Evolutionary conservation across 2,888 invertebrate species (phyloP).

Genomic region (Mellilla xanthometata): DNA sequence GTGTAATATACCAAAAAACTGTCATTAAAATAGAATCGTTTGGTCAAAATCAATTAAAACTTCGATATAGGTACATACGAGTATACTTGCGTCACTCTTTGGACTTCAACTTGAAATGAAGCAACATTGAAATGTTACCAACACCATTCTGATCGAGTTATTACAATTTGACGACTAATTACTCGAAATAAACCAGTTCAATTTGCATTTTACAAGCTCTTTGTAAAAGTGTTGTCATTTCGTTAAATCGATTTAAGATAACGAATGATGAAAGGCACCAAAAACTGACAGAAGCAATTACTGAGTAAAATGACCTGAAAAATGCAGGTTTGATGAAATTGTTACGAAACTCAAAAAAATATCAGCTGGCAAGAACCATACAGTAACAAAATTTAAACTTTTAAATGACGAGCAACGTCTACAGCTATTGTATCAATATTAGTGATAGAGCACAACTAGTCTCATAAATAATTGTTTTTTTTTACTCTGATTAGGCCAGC

Average conservation of each 20-base stretch:
- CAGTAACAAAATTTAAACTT: too few species aligned
- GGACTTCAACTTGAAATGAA: conserved; percentile 1
- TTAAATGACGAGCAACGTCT: too few species aligned
- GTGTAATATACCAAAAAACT: background rate
- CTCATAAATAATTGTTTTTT: too few species aligned
- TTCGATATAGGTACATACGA: too few species aligned
- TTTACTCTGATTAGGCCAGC: too few species aligned
- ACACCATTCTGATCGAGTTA: conserved; percentile 9
- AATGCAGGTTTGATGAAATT: background rate
- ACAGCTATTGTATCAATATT: too few species aligned
- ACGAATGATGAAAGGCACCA: background rate
- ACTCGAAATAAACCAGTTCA: conserved; percentile 24
- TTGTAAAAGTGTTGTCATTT: conserved; percentile 56
- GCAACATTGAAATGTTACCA: conserved; percentile 10
- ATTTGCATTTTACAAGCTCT: conserved; percentile 25
- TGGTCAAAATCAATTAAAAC: too few species aligned
- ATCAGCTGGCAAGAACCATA: too few species aligned
- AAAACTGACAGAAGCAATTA: background rate
- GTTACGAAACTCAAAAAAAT: too few species aligned
- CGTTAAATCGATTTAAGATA: conserved; percentile 40
- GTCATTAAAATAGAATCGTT: too few species aligned
- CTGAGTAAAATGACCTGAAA: background rate
- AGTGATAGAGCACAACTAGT: too few species aligned
- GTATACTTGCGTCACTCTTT: conserved; percentile 11
- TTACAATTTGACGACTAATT: conserved; percentile 21